Evolutionary conservation across 2,888 invertebrate genomes (phyloP).

Genomic region (Chaitophorus viminalis): DNA sequence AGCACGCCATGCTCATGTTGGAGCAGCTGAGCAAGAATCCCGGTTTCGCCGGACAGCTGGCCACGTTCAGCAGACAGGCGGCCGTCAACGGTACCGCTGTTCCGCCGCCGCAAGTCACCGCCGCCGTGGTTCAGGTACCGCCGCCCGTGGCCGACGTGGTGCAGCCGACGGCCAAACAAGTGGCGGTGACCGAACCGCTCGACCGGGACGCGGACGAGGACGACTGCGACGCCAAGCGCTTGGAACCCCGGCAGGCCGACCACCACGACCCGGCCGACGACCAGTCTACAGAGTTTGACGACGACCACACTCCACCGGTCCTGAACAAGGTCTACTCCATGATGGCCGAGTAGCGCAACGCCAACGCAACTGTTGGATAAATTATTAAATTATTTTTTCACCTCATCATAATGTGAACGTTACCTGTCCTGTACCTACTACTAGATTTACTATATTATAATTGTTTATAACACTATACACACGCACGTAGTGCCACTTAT

Average conservation of each 20-base stretch:
- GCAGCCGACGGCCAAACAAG: background rate
- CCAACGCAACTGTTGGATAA: background rate
- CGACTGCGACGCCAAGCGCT: background rate
- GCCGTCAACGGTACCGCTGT: background rate
- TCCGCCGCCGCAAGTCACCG: background rate
- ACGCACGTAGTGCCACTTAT: too few species aligned
- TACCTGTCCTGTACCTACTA: background rate
- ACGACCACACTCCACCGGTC: background rate
- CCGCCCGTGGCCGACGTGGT: background rate
- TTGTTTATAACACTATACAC: too few species aligned
- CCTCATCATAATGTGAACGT: too few species aligned
- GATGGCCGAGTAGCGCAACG: background rate
- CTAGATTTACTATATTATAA: too few species aligned
- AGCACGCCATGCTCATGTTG: conserved; percentile 36
- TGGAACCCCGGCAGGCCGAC: background rate
- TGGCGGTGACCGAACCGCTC: background rate
- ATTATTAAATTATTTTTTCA: too few species aligned
- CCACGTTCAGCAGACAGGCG: background rate
- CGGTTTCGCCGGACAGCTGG: conserved; percentile 6
- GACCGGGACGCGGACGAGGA: background rate
- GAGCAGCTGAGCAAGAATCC: conserved; percentile 44
- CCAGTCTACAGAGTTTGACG: background rate
- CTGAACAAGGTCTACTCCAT: background rate
- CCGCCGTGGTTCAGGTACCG: background rate
- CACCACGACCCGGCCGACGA: background rate